These are phyloP conservation scores for Etheostoma cragini DNA, from an alignment of 2,113 vertebrate genomes.

Conservation along the genomic window DNA sequence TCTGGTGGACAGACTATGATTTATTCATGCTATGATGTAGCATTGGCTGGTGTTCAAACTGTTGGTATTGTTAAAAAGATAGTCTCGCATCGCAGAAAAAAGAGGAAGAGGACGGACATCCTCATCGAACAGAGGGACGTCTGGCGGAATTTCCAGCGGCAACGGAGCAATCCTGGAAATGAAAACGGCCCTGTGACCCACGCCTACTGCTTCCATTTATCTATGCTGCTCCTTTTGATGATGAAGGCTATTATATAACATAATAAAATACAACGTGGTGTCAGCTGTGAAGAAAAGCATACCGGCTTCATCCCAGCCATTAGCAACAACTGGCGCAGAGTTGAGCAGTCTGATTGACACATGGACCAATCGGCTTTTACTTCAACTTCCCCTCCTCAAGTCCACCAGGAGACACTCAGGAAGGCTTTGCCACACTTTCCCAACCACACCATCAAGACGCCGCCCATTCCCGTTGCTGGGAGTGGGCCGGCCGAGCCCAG, in stretches of 20 bases:
- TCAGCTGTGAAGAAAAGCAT: not conserved
- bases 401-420: conserved; percentile 30
- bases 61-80: not conserved
- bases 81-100: too few species aligned
- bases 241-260: not conserved
- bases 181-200: too few species aligned
- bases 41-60: not conserved
- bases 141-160: too few species aligned
- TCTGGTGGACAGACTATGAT: not conserved
- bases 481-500: conserved; percentile 15
- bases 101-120: too few species aligned
- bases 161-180: too few species aligned
- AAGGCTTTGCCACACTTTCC: conserved; percentile 11
- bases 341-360: conserved; percentile 24
- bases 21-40: not conserved
- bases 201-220: too few species aligned
- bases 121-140: too few species aligned
- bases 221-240: not conserved
- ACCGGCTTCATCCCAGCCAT: not conserved
- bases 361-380: not conserved
- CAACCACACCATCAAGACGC: conserved; percentile 32
- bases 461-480: conserved; percentile 41
- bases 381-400: not conserved
- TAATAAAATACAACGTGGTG: not conserved
- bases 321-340: not conserved